phyloP scores from a whole-genome alignment of 2,113 vertebrate species.

The Fulmarus glacialis region DNA sequence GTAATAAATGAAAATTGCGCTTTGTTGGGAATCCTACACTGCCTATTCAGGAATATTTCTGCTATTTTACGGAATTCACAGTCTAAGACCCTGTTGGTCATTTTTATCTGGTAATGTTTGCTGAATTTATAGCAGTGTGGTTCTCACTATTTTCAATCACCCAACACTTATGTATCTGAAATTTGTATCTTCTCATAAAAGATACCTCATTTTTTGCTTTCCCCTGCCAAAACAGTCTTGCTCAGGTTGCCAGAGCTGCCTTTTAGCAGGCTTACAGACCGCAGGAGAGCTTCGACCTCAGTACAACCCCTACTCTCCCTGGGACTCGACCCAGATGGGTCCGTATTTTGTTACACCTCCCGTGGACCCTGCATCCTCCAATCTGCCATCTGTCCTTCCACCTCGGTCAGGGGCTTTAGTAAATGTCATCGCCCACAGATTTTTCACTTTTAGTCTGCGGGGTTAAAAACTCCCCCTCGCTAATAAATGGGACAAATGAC shows the following conservation, averaged over 20 bases:
- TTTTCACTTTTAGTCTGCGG: background rate
- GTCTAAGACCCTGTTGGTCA: background rate
- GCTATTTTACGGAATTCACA: background rate
- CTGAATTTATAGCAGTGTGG: background rate
- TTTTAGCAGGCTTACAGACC: constrained; percentile 19
- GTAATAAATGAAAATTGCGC: background rate
- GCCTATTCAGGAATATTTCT: background rate
- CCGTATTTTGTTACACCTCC: constrained; percentile 54
- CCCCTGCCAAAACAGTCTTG: background rate
- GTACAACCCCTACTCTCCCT: background rate
- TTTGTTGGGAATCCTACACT: accelerated
- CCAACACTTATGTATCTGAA: background rate
- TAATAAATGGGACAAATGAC: background rate
- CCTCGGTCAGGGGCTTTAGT: background rate
- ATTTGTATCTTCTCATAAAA: constrained; percentile 13
- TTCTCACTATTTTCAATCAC: constrained; percentile 36
- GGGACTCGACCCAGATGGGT: constrained; percentile 30
- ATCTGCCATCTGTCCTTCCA: constrained; percentile 53
- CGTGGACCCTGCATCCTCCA: background rate
- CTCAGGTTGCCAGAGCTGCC: constrained; percentile 2
- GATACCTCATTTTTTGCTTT: background rate
- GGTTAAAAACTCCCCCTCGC: background rate
- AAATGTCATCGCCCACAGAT: background rate
- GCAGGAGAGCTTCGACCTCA: constrained; percentile 26
- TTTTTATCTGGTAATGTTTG: background rate